Conservation (phyloP, 2,888 invertebrate species). For the Podabrus alpinus region DNA sequence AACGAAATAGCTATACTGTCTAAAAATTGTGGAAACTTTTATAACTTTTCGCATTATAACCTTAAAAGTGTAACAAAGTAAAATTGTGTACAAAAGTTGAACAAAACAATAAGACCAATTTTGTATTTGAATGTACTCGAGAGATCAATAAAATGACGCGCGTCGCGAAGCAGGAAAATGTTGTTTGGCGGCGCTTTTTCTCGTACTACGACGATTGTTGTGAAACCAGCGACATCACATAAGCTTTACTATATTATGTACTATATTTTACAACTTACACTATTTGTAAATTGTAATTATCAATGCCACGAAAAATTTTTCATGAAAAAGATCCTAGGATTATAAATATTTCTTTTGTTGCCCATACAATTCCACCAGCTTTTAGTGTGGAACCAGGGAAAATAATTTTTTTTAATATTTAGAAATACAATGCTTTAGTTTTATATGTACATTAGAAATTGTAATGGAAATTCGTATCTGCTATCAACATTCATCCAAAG, state of each 20-base stretch:
- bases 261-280: not conserved
- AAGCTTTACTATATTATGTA: not conserved
- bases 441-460: conserved; percentile 19
- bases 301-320: not conserved
- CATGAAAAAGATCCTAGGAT: not conserved
- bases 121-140: conserved; percentile 35
- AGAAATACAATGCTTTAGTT: not conserved
- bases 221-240: conserved; percentile 4
- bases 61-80: conserved; percentile 36
- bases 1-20: conserved; percentile 18
- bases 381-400: not conserved
- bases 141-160: conserved; percentile 41
- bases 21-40: conserved; percentile 30
- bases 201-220: conserved; percentile 12
- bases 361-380: not conserved
- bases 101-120: conserved; percentile 25
- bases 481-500: conserved; percentile 26
- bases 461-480: conserved; percentile 28
- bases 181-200: conserved; percentile 17
- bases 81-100: conserved; percentile 31
- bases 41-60: conserved; percentile 36
- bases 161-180: conserved; percentile 30
- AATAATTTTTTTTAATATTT: not conserved
- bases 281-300: not conserved
- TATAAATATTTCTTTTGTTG: not conserved